Conservation (phyloP, 2,888 invertebrate species). For the Gymnocheta viridis region DNA sequence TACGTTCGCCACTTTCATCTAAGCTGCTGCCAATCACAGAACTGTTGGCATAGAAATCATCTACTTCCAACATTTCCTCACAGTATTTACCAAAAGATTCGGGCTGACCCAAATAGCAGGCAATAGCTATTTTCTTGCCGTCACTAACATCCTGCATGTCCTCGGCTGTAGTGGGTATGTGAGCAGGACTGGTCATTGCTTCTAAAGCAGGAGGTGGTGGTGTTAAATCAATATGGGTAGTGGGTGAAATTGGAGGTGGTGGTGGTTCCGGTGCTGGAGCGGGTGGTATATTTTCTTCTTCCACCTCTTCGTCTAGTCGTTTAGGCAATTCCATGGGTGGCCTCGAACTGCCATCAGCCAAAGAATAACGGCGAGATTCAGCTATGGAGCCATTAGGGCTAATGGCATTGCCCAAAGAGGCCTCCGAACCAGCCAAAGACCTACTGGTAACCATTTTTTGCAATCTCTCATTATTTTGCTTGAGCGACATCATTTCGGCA, state of each 20-base stretch:
- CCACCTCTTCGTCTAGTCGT: conserved; percentile 80
- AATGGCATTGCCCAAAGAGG: conserved; percentile 83
- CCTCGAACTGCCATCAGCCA: conserved; percentile 83
- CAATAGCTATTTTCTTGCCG: conserved; percentile 93
- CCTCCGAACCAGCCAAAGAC: conserved; percentile 85
- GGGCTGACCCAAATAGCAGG: conserved; percentile 92
- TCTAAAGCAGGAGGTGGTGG: conserved; percentile 82
- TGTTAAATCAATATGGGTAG: conserved; percentile 81
- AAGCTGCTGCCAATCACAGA: conserved; percentile 80
- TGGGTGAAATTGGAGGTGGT: conserved; percentile 80
- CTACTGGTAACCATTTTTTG: conserved; percentile 91
- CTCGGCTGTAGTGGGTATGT: conserved; percentile 83
- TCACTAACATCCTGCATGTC: conserved; percentile 88
- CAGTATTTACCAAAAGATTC: conserved; percentile 88
- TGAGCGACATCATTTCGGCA: conserved; percentile 96
- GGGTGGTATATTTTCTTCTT: conserved; percentile 79
- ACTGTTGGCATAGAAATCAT: conserved; percentile 85
- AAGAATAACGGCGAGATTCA: conserved; percentile 85
- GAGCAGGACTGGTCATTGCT: conserved; percentile 78
- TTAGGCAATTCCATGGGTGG: conserved; percentile 82
- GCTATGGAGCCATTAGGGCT: conserved; percentile 82
- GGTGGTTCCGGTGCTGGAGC: conserved; percentile 82
- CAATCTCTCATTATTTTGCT: conserved; percentile 97
- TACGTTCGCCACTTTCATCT: conserved; percentile 75
- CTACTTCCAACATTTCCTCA: conserved; percentile 86